Base-by-base conservation (phyloP, 1,140 invertebrate species). In the Cydia amplana region DNA sequence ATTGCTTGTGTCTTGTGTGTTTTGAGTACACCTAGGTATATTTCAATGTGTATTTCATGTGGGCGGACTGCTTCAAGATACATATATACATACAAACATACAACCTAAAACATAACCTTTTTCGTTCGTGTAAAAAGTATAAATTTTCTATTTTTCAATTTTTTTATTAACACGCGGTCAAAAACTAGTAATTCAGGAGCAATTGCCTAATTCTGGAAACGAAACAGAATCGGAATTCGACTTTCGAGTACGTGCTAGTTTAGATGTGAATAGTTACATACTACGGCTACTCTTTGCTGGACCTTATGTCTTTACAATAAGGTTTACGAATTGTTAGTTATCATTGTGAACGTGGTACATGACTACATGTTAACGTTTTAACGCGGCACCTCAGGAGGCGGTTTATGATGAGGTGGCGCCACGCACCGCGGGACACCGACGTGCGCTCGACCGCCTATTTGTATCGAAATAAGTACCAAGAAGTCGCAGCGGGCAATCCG, bases 371-470 rank as follows among this genome's bases (percentile, higher is more conserved):
- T n/a, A 73, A 9, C 6, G 10, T 14, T 46, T 40, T 12, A 1
- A 40, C n/a, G 36, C 46, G 20, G 32, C 23, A 40, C 72, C 72
- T 49, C n/a, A 36, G 65, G 65, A 70, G 64, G 16, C 25, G 65
- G 14, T n/a, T 16, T 16, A 32, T 70, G 65, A 28, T 70, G 18
- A 40, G 25, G 65, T 32, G 36, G 65, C 25, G 65, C 36, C 25
- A n/a, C 18, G 65, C 25, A 12, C 65, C 65, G 65, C 25, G 25
- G 36, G 25, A 32, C 65, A 7, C 25, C 65, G 25, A 7, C 18
- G 18, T 28, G 65, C 65, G 25, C 16, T 32, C 64, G 16, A 16
- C 36, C 20, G 28, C 23, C 65, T 40, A 70, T 70, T 70, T 28
- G 55, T 60, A 60, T 23, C 20, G 18, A 12, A 60, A 23, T 60